Evolutionary conservation across 2,797 vertebrate genomes (phyloP), one percentile per base, ranked within the genome.

Genomic region (Cygnus olor): DNA sequence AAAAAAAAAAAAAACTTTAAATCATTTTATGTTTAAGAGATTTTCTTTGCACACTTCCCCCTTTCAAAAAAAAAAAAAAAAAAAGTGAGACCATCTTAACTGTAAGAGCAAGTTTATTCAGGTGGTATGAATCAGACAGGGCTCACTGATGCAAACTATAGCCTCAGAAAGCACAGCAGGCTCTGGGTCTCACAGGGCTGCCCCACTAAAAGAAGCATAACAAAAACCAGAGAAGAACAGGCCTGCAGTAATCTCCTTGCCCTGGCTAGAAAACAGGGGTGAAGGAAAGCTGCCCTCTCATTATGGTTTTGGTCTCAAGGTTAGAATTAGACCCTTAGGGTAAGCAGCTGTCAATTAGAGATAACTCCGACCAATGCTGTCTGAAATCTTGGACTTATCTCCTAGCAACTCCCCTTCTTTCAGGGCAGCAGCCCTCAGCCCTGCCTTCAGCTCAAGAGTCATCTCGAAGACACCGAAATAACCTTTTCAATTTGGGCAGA

Each of bases 281-380:
- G 98, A 99, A 97, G 98, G 97, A 98, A 98, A 98, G 96, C 98
- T 99, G 99, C 98, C 99, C 99, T 99, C 98, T 98, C 98, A 99
- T 99, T 99, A 99, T 98, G 98, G 95, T 97, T 97, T 97, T 97
- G 98, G 99, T 98, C 98, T 98, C 98, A 97, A 98, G 99, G 99
- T 99, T 99, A 98, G 98, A 98, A 98, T 98, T 98, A 98, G 98
- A 98, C 99, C 99, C 99, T 98, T 97, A 98, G 99, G 99, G 98
- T 98, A 98, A 98, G 98, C 99, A 99, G 99, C 99, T 99, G 99
- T 99, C 99, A 99, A 99, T 99, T 99, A 99, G 98, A 98, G 98
- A 99, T 98, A 99, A 98, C 98, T 98, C 98, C 79, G 12, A 98
- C 97, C 98, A 98, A 98, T 97, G 97, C 98, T 94, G 97, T 96